A percentile compares a stretch with the other conserved stretches of the same genome.
Conservation (phyloP, 2,888 invertebrate species). For the Galeopsomyia nigrocyanea region DNA sequence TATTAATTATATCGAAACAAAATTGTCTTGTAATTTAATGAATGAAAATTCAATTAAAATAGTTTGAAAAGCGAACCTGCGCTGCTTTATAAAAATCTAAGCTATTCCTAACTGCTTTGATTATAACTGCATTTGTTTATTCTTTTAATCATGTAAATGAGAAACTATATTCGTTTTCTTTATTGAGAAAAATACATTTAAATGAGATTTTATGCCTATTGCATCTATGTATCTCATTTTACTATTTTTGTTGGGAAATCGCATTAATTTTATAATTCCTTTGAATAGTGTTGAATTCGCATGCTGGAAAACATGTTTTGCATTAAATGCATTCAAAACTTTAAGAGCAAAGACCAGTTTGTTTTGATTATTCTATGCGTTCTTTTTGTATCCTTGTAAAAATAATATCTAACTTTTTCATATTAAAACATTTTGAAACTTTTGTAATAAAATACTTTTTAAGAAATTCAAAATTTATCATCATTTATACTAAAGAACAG, state of each 20-base stretch:
- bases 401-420: too few species aligned
- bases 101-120: slow-evolving; percentile 44
- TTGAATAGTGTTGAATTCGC: neutral
- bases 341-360: too few species aligned
- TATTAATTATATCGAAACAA: too few species aligned
- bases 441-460: too few species aligned
- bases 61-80: slow-evolving; percentile 19
- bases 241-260: slow-evolving; percentile 9
- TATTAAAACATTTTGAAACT: too few species aligned
- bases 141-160: slow-evolving; percentile 11
- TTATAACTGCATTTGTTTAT: slow-evolving; percentile 38
- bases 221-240: neutral
- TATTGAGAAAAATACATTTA: slow-evolving; percentile 7
- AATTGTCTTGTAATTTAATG: too few species aligned
- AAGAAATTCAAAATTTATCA: too few species aligned
- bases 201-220: slow-evolving; percentile 7
- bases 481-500: too few species aligned
- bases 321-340: too few species aligned
- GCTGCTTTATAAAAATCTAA: slow-evolving; percentile 44
- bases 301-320: too few species aligned
- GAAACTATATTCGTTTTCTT: slow-evolving; percentile 5
- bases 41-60: neutral
- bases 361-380: too few species aligned
- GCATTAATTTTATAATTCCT: slow-evolving; percentile 1
- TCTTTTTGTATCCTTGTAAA: too few species aligned